Conservation (phyloP, 2,797 vertebrate species). For the Lophius americanus region DNA sequence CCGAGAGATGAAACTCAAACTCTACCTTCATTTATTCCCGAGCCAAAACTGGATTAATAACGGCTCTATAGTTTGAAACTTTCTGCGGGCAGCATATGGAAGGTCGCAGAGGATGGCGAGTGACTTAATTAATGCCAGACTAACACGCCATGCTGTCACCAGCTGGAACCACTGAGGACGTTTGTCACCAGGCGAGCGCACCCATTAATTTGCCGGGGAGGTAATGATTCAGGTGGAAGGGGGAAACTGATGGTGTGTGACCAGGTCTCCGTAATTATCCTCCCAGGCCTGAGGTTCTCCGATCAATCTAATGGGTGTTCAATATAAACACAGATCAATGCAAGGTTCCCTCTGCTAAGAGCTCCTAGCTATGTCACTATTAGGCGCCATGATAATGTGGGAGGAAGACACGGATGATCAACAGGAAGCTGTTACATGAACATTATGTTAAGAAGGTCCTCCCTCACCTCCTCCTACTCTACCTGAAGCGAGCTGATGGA, state of each 20-base stretch:
- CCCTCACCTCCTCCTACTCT: neutral
- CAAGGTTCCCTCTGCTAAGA: conserved; percentile 8
- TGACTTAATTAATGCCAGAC: conserved; percentile 41
- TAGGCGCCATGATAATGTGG: conserved; percentile 7
- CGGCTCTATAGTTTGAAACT: conserved; percentile 27
- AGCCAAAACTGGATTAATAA: conserved; percentile 18
- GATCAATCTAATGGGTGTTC: conserved; percentile 26
- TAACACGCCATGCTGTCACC: conserved; percentile 13
- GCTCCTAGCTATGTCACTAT: conserved; percentile 23
- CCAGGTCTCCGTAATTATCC: conserved; percentile 17
- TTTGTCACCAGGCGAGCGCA: neutral
- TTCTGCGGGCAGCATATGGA: conserved; percentile 8
- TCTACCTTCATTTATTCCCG: too few relatives aligned
- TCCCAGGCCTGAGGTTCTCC: conserved; percentile 3
- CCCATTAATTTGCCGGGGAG: conserved; percentile 6
- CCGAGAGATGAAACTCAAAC: too few relatives aligned
- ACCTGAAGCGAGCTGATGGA: too few relatives aligned
- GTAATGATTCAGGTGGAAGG: conserved; percentile 32
- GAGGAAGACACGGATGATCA: conserved; percentile 10
- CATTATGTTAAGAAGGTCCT: neutral
- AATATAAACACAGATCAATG: conserved; percentile 21
- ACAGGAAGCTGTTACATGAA: neutral
- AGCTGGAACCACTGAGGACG: neutral
- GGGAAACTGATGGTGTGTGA: neutral
- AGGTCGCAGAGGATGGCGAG: neutral